These are phyloP conservation scores for Drosophila persimilis DNA, from an alignment of 1,140 invertebrate genomes.

Conservation along the genomic window DNA sequence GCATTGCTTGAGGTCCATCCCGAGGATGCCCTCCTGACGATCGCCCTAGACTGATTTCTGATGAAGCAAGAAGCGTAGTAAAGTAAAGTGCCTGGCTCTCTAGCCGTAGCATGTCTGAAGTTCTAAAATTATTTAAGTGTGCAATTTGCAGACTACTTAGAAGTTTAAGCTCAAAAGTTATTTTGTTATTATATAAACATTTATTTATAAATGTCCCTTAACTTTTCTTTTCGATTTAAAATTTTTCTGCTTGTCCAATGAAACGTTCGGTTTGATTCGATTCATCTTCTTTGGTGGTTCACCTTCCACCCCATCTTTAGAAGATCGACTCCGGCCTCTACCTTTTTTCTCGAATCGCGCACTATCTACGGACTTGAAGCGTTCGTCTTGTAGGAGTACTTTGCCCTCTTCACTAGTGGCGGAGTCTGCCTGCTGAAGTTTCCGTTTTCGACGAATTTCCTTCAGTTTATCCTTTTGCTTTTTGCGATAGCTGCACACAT, in stretches of 20 bases:
- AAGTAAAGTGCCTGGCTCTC: background rate
- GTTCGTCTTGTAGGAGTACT: constrained; percentile 68
- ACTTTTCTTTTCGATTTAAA: background rate
- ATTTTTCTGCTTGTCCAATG: constrained; percentile 5
- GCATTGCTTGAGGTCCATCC: constrained; percentile 92
- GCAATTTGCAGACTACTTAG: constrained; percentile 65
- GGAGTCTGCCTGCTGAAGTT: constrained; percentile 45
- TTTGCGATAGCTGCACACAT: constrained; percentile 62
- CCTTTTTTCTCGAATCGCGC: constrained; percentile 51
- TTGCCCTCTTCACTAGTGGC: constrained; percentile 38
- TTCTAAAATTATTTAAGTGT: constrained; percentile 60
- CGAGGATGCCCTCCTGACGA: constrained; percentile 94
- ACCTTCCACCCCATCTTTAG: background rate
- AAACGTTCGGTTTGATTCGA: constrained; percentile 25
- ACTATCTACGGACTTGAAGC: constrained; percentile 68
- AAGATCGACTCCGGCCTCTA: background rate
- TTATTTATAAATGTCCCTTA: constrained; percentile 38
- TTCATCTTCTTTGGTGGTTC: constrained; percentile 10
- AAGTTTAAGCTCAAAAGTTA: constrained; percentile 64
- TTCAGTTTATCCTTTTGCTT: constrained; percentile 78
- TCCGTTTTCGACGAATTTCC: constrained; percentile 67
- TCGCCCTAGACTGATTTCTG: constrained; percentile 85
- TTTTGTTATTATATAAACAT: constrained; percentile 51
- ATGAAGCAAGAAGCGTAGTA: background rate
- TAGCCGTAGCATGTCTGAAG: constrained; percentile 49